These are phyloP conservation scores for Zalophus californianus DNA, from an alignment of 2,797 vertebrate genomes.

Conservation along the genomic window DNA sequence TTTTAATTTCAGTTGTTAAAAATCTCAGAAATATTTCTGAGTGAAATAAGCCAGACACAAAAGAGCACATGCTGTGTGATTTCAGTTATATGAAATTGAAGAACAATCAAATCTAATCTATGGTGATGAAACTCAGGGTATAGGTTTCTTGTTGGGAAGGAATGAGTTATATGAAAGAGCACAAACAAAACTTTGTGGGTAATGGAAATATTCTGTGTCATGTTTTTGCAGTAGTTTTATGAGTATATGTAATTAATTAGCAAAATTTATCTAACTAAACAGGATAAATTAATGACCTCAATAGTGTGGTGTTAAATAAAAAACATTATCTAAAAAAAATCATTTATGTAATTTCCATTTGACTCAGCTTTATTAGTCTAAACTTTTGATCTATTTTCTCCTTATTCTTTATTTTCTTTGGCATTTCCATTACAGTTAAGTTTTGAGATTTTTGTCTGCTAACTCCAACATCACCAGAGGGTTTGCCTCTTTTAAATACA, in stretches of 20 bases:
- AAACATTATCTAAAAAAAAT: not conserved
- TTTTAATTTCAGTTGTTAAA: not conserved
- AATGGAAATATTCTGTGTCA: not conserved
- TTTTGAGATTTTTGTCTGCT: not conserved
- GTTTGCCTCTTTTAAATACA: not conserved
- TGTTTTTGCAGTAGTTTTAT: not conserved
- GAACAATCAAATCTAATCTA: not conserved
- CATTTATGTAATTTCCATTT: not conserved
- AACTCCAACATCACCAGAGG: not conserved
- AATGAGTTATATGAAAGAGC: not conserved
- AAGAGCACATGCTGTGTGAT: not conserved
- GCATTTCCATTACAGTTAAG: not conserved
- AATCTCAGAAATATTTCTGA: not conserved
- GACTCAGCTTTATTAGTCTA: not conserved
- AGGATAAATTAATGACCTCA: not conserved
- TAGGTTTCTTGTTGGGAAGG: not conserved
- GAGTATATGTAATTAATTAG: not conserved
- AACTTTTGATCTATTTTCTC: not conserved
- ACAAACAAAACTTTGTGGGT: not conserved
- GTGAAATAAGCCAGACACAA: not conserved
- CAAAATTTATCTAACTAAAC: not conserved
- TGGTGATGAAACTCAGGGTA: not conserved
- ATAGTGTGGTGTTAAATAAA: not conserved
- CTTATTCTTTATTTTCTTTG: conserved; percentile 23
- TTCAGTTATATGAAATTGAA: not conserved